These are phyloP conservation scores for Scrobipalpa atriplicella DNA, from an alignment of 2,888 invertebrate genomes.

Conservation along the genomic window DNA sequence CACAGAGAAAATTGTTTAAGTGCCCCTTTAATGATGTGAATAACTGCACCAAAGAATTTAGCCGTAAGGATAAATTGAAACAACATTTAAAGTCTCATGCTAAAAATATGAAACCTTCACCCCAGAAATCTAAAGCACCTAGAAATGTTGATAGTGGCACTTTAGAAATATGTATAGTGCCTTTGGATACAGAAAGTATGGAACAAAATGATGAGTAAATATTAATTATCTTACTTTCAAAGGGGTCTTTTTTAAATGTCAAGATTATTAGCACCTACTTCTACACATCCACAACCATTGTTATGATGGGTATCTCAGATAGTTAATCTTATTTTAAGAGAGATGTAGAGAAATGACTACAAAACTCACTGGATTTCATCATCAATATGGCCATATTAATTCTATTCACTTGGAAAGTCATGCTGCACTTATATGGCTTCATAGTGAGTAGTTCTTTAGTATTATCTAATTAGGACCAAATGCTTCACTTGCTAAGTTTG, in stretches of 20 bases:
- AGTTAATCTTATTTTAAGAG: neutral
- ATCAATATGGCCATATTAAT: neutral
- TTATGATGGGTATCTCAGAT: neutral
- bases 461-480: constrained; percentile 39
- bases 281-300: neutral
- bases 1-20: constrained; percentile 81
- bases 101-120: constrained; percentile 44
- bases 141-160: constrained; percentile 34
- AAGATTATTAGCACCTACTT: neutral
- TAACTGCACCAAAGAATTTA: constrained; percentile 86
- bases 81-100: constrained; percentile 85
- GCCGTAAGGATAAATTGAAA: constrained; percentile 84
- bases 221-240: neutral
- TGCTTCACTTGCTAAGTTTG: constrained; percentile 23
- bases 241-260: neutral
- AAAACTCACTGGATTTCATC: constrained; percentile 4
- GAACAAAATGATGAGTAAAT: constrained; percentile 27
- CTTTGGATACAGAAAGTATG: constrained; percentile 33
- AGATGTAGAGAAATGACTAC: neutral
- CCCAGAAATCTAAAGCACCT: constrained; percentile 26
- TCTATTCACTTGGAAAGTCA: constrained; percentile 8
- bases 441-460: constrained; percentile 22
- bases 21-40: constrained; percentile 84
- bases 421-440: constrained; percentile 37
- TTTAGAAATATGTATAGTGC: constrained; percentile 44